Percentiles rank a stretch among this genome's conserved stretches.
Conservation (phyloP, 64 coral and sea anemone genomes). For the Montipora capricornis region DNA sequence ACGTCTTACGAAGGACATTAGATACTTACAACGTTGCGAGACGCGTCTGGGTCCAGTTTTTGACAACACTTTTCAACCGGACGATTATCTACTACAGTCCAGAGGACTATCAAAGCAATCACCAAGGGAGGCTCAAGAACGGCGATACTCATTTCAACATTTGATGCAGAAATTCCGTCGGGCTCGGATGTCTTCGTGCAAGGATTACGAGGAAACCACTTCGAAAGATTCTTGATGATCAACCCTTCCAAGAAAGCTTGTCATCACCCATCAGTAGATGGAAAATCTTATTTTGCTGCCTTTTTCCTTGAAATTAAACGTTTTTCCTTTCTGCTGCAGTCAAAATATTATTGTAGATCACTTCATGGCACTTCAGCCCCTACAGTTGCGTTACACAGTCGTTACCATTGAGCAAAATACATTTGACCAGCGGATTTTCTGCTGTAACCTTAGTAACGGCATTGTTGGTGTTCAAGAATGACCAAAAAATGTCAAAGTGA, state of each 20-base stretch:
- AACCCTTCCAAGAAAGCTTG: too few relatives aligned
- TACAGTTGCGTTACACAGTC: not conserved
- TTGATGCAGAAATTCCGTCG: not conserved
- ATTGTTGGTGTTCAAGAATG: slow-evolving; percentile 36
- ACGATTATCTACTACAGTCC: not conserved
- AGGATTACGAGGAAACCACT: too few relatives aligned
- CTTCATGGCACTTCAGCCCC: too few relatives aligned
- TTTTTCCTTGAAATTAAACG: not conserved
- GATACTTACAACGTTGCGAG: slow-evolving; percentile 35
- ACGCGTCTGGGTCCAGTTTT: slow-evolving; percentile 25
- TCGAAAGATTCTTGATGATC: too few relatives aligned
- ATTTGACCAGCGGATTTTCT: slow-evolving; percentile 7
- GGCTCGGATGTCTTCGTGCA: too few relatives aligned
- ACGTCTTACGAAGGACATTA: not conserved
- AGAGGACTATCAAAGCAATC: not conserved
- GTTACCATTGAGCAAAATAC: too few relatives aligned
- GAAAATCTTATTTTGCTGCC: not conserved
- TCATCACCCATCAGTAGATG: not conserved
- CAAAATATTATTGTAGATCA: not conserved
- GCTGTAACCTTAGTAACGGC: slow-evolving; percentile 5
- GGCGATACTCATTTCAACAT: not conserved
- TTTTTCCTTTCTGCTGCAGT: not conserved
- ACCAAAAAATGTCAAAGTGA: slow-evolving; percentile 7
- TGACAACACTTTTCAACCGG: not conserved
- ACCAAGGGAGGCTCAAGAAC: not conserved